Evolutionary conservation across 2,113 vertebrate species (phyloP), one percentile per base, ranked within the genome.

Genomic region (Procavia capensis): DNA sequence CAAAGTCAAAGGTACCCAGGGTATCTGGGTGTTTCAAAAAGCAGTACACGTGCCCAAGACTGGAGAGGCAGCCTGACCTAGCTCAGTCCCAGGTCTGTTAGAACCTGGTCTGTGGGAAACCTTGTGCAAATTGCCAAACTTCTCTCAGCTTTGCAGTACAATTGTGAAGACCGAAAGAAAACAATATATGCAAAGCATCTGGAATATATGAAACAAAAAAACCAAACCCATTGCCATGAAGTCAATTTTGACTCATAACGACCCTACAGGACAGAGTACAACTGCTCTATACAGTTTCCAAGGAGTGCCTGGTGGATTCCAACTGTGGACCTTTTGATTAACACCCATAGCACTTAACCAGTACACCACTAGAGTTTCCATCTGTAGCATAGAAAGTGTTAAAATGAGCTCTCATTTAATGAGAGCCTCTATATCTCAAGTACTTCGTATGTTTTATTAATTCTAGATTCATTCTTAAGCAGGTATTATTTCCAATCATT

Each of bases 1-100:
- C 94, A 43, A 88, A 95, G 54, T 17, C 92, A 70, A 87, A 89
- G 45, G 83, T 72, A 94, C 90, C 66, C 68, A 39, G 81, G 84
- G 45, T 54, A 7, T 57, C 66, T 92, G 81, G 27, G 41, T 81
- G 20, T 74, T 96, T 96, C 47, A 78, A 64, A 93, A 85, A 43
- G 25, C 34, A 61, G 34, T 34, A 86, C 5, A 41, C 43, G 84
- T 63, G 22, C 20, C 54, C 16, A 25, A 83, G 54, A 72, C 43
- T 64, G 24, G 47, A 96, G n/a, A 85, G 75, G 85, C 76, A 79
- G 54, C 27, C 13, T 57, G 88, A 74, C 4, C 6, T 87, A 66
- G 19, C 54, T 92, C 17, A 92, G 39, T 57, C 29, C 7, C 43
- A 47, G n/a, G 5, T 85, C 24, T 59, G 74, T 95, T 93, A 78